Conservation (phyloP, 2,797 vertebrate species). For the Coccyzus lansbergi region DNA sequence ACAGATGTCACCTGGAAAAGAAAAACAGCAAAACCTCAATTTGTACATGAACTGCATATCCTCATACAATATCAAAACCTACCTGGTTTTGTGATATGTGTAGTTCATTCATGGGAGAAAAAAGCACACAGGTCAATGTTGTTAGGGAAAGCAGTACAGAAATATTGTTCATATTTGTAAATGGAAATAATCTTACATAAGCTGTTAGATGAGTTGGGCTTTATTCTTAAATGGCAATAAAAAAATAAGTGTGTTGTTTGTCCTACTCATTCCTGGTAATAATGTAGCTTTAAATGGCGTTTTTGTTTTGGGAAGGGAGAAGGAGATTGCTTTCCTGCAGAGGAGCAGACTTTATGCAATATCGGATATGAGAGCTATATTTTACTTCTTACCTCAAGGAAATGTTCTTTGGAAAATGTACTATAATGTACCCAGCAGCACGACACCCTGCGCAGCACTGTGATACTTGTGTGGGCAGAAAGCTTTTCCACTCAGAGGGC, state of each 20-base stretch:
- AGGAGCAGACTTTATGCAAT: neutral
- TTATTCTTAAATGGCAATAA: neutral
- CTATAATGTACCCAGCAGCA: neutral
- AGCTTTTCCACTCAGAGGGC: neutral
- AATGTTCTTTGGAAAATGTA: conserved; percentile 1
- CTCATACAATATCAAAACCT: neutral
- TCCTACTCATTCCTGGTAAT: neutral
- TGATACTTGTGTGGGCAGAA: neutral
- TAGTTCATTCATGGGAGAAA: neutral
- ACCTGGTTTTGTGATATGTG: neutral
- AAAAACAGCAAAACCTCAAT: neutral
- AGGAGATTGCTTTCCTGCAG: neutral
- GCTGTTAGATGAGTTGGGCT: neutral
- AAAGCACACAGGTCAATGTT: neutral
- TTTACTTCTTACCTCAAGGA: neutral
- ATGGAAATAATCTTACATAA: neutral
- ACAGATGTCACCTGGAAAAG: neutral
- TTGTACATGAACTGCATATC: neutral
- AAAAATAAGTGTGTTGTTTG: neutral
- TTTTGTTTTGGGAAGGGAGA: neutral
- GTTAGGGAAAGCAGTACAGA: neutral
- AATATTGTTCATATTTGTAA: neutral
- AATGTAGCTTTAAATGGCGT: neutral
- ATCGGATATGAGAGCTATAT: neutral
- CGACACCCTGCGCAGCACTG: neutral